Conservation (phyloP, 2,888 invertebrate species). For the Chloroclystis v-ata region DNA sequence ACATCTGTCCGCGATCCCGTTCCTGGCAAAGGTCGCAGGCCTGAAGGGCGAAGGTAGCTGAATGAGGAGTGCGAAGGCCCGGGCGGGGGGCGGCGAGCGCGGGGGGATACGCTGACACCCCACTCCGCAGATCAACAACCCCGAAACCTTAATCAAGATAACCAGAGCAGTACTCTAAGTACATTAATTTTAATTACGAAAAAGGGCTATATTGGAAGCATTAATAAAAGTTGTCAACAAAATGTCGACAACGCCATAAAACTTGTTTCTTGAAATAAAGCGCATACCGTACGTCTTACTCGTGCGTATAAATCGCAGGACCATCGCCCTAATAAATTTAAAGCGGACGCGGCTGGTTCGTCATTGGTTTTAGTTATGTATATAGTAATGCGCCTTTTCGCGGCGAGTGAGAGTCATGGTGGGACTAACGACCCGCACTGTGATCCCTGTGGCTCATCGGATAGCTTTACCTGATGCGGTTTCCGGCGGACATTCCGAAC, state of each 20-base stretch:
- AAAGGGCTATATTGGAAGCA: conserved; percentile 31
- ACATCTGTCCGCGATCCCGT: conserved; percentile 53
- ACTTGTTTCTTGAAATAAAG: conserved; percentile 39
- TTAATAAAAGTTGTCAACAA: conserved; percentile 30
- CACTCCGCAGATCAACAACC: conserved; percentile 68
- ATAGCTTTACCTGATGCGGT: conserved; percentile 61
- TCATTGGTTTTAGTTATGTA: conserved; percentile 45
- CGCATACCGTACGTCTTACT: conserved; percentile 29
- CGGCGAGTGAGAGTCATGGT: conserved; percentile 30
- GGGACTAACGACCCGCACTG: conserved; percentile 29
- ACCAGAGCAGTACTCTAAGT: conserved; percentile 49
- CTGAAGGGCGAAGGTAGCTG: conserved; percentile 60
- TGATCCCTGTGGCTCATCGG: conserved; percentile 38
- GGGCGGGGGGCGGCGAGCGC: conserved; percentile 38
- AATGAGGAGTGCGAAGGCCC: conserved; percentile 55
- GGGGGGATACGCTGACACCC: conserved; percentile 41
- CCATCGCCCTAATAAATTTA: conserved; percentile 44
- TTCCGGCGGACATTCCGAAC: conserved; percentile 62
- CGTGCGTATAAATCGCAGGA: conserved; percentile 38
- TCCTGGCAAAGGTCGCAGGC: conserved; percentile 62
- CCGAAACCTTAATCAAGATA: conserved; percentile 67
- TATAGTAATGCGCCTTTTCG: conserved; percentile 52
- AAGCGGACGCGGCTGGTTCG: conserved; percentile 43
- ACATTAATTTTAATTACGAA: conserved; percentile 53
- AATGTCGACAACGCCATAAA: conserved; percentile 29